Conservation (phyloP, 92 coral and sea anemone genomes). For the Blastomussa wellsi region DNA sequence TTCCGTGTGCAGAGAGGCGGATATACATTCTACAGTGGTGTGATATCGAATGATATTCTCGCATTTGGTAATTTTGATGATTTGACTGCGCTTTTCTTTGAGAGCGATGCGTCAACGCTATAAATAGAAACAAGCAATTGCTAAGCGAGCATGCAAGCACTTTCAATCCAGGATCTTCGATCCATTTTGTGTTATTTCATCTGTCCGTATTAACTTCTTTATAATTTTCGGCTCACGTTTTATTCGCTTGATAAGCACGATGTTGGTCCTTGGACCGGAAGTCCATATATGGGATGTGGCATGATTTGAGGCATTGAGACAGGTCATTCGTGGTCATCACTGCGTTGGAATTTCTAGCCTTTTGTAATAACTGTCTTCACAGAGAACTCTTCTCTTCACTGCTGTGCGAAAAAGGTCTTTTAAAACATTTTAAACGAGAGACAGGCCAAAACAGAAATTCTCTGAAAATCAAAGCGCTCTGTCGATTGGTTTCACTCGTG, state of each 20-base stretch:
- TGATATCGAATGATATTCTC: neutral
- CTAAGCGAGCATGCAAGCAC: neutral
- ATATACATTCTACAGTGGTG: neutral
- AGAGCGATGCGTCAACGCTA: neutral
- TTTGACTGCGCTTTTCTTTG: neutral
- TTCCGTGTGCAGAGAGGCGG: neutral
- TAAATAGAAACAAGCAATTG: neutral
- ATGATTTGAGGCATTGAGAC: constrained; percentile 12
- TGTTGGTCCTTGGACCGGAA: constrained; percentile 27
- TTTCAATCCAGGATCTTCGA: no score
- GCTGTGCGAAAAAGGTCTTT: neutral
- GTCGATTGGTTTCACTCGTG: neutral
- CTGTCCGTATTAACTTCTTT: neutral
- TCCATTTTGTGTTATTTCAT: neutral
- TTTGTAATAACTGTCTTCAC: neutral
- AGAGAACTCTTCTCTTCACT: neutral
- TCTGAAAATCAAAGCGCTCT: neutral
- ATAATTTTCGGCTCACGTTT: neutral
- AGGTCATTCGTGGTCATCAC: neutral
- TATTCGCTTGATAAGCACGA: neutral
- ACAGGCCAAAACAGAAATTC: neutral
- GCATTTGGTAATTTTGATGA: neutral
- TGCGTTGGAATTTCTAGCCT: neutral
- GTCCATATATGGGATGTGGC: constrained; percentile 34
- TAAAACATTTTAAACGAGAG: neutral